These are phyloP conservation scores for Phyllotis vaccarum DNA, from an alignment of 2,797 vertebrate species.

Conservation along the genomic window DNA sequence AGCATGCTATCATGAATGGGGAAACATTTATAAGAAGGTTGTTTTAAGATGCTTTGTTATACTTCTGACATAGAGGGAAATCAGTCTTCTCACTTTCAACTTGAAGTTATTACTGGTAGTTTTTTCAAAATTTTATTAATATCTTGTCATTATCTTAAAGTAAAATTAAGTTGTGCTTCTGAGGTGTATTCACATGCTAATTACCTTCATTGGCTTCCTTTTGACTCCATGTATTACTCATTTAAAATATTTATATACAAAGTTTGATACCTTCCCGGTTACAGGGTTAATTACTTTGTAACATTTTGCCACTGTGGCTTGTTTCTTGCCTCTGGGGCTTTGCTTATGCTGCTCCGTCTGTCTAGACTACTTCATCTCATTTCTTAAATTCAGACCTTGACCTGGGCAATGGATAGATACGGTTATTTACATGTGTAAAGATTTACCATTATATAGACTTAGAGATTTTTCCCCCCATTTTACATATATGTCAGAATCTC, in stretches of 20 bases:
- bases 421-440: not conserved
- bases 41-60: constrained; percentile 5
- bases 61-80: constrained; percentile 2
- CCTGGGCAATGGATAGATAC: too few relatives aligned
- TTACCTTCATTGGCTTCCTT: not conserved
- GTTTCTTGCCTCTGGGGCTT: constrained; percentile 20
- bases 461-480: not conserved
- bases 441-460: not conserved
- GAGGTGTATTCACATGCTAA: not conserved
- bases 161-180: not conserved
- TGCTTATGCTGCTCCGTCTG: not conserved
- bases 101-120: not conserved
- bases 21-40: constrained; percentile 60
- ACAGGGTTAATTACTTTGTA: constrained; percentile 23
- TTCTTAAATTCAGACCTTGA: constrained; percentile 27
- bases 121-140: constrained; percentile 44
- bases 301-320: not conserved
- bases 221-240: too few relatives aligned
- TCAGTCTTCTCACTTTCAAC: not conserved
- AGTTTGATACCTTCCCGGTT: too few relatives aligned
- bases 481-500: not conserved
- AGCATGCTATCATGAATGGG: constrained; percentile 27
- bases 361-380: constrained; percentile 26
- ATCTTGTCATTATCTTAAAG: constrained; percentile 23
- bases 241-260: too few relatives aligned